Evolutionary conservation across 2,797 vertebrate species (phyloP).

Genomic region (Anisognathus igniventris): DNA sequence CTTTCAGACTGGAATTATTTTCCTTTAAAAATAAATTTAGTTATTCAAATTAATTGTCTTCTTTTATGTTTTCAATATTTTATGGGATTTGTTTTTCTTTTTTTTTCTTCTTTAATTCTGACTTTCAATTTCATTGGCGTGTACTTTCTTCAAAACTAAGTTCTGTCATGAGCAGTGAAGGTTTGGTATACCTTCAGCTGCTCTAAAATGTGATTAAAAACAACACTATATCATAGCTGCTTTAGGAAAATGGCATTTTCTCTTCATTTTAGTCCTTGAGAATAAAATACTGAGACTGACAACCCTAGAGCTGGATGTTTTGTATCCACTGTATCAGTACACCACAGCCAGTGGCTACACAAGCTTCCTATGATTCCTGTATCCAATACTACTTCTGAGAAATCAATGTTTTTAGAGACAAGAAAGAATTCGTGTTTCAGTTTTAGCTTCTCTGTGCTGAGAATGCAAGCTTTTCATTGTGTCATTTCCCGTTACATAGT

Average conservation of each 20-base stretch:
- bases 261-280: background rate
- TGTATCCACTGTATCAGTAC: background rate
- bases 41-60: background rate
- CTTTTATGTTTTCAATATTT: background rate
- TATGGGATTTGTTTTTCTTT: rapidly evolving
- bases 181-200: background rate
- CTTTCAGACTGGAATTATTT: background rate
- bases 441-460: background rate
- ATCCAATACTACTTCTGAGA: background rate
- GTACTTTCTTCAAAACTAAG: background rate
- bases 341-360: background rate
- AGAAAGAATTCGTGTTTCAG: background rate
- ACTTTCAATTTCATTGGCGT: background rate
- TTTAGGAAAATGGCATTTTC: background rate
- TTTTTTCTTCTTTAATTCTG: background rate
- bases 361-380: background rate
- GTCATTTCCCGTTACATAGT: background rate
- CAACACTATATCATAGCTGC: rapidly evolving
- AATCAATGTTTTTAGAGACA: background rate
- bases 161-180: background rate
- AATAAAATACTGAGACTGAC: background rate
- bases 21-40: background rate
- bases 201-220: background rate
- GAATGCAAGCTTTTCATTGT: background rate
- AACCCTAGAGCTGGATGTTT: background rate